These are phyloP conservation scores for Thaumatotibia leucotreta DNA, from an alignment of 1,140 invertebrate genomes.

Conservation along the genomic window DNA sequence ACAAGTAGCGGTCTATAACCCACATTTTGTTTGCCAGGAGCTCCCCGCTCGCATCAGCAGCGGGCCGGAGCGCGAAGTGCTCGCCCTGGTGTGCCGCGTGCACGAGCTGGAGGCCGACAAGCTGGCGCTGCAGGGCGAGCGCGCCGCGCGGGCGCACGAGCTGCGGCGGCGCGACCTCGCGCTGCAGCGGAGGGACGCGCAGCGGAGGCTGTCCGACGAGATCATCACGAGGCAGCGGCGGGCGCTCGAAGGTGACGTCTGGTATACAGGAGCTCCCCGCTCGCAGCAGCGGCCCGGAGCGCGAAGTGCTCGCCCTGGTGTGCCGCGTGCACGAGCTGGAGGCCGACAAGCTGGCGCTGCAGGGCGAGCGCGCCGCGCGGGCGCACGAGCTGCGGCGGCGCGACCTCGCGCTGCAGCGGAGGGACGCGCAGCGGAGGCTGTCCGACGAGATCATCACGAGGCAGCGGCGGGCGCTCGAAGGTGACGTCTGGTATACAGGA, in stretches of 20 bases:
- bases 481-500: too few species aligned
- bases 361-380: too few species aligned
- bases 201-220: slow-evolving; percentile 91
- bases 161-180: slow-evolving; percentile 89
- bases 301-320: too few species aligned
- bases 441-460: too few species aligned
- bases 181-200: slow-evolving; percentile 88
- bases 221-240: slow-evolving; percentile 92
- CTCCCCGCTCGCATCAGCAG: slow-evolving; percentile 88
- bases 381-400: too few species aligned
- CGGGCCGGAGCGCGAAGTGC: slow-evolving; percentile 90
- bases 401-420: too few species aligned
- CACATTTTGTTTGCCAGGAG: slow-evolving; percentile 80
- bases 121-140: slow-evolving; percentile 91
- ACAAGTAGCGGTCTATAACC: not conserved
- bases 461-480: too few species aligned
- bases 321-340: too few species aligned
- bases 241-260: slow-evolving; percentile 86
- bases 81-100: slow-evolving; percentile 89
- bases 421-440: too few species aligned
- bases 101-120: slow-evolving; percentile 96
- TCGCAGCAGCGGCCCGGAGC: too few species aligned
- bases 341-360: too few species aligned
- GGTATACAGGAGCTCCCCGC: too few species aligned
- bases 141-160: slow-evolving; percentile 90